Base-by-base conservation (phyloP, 2,113 vertebrate species). In the Nematolebias whitei region DNA sequence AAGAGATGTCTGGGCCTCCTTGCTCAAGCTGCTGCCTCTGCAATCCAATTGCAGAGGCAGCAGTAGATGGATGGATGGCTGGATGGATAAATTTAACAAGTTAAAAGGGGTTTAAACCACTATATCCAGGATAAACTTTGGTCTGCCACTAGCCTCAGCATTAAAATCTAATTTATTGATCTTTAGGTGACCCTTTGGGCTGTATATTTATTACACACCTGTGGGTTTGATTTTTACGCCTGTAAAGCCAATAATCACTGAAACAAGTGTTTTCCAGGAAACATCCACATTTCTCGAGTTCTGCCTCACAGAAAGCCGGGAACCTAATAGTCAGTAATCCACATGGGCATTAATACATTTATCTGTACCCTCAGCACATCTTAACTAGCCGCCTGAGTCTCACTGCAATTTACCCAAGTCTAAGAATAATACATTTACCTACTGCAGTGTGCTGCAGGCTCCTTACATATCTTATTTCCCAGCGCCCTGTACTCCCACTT, bases 311-410 rank as follows among this genome's bases (percentile, higher is more conserved):
- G 12, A 72, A 64, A 74, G 43, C 54, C 39, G 61, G 61, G 69
- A 35, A 68, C 50, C 71, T 85, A 85, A 82, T 80, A 77, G 68
- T 60, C 20, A 16, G 48, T 71, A 71, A 50, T 54, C 73, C 53
- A n/a, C n/a, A 50, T 32, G 51, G 78, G 53, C 80, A 74, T 72
- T 76, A 76, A 75, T 43, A 75, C 85, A 86, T 85, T 88, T 57
- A 85, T 88, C 83, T 78, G 75, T 16, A 12, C 35, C 47, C 52
- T 78, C 62, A 61, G 74, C 68, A 67, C 48, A 63, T 63, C 78
- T 71, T 84, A 88, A 89, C 80, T 76, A 81, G 83, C 77, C 89
- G 85, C 85, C 88, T 1, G 45, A 79, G 88, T 89, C 88, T 89
- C 90, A 65, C 47, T 1, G 66, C 88, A 91, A 91, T 91, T 88